These are phyloP conservation scores for Salarias fasciatus DNA, from an alignment of 2,797 vertebrate genomes.

Conservation along the genomic window DNA sequence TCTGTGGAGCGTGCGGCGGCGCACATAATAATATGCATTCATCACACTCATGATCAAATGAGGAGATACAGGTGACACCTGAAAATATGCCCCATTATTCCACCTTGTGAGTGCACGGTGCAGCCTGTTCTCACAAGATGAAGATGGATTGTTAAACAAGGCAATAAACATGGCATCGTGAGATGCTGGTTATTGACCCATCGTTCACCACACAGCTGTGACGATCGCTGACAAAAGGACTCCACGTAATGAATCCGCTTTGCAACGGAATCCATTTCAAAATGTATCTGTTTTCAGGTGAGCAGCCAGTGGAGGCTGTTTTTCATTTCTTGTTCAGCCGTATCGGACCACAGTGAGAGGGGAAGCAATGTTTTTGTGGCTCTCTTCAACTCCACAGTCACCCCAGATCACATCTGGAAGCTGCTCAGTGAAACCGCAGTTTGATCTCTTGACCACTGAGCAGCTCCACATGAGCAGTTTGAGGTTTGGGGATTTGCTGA, in stretches of 20 bases:
- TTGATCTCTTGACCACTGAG: not conserved
- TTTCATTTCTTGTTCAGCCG: not conserved
- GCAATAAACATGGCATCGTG: slow-evolving; percentile 55
- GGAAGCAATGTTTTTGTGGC: no score
- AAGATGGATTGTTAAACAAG: slow-evolving; percentile 55
- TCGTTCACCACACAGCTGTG: slow-evolving; percentile 50
- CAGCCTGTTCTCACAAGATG: slow-evolving; percentile 42
- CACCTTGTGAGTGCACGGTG: slow-evolving; percentile 40
- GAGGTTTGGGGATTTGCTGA: not conserved
- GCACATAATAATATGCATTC: slow-evolving; percentile 22
- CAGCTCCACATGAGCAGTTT: not conserved
- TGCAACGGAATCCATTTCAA: slow-evolving; percentile 29
- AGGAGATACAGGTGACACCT: slow-evolving; percentile 36
- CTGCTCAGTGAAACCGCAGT: not conserved
- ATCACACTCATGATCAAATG: slow-evolving; percentile 34
- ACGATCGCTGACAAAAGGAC: slow-evolving; percentile 45
- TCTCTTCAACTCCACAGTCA: no score
- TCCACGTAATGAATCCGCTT: slow-evolving; percentile 39
- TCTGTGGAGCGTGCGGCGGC: slow-evolving; percentile 23
- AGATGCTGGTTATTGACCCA: slow-evolving; percentile 47
- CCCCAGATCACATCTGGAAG: not conserved
- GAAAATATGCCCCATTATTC: slow-evolving; percentile 39
- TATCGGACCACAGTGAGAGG: not conserved
- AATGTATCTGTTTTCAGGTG: slow-evolving; percentile 13
- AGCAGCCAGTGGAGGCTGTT: not conserved